phyloP scores from a whole-genome alignment of 2,888 invertebrate genomes.

The Polydesmus complanatus region DNA sequence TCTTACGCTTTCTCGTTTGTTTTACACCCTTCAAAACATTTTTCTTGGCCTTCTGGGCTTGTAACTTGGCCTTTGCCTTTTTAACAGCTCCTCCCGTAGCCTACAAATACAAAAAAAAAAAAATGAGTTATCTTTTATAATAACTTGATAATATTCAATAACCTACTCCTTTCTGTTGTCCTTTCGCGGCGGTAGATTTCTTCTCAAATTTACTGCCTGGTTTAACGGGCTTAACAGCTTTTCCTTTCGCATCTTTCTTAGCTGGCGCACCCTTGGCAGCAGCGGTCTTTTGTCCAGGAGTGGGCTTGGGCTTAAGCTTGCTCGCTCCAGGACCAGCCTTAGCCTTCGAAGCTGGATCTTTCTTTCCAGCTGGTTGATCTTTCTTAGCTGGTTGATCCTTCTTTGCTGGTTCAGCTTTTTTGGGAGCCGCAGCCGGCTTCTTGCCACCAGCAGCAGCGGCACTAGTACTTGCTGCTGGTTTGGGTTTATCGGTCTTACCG shows the following conservation, averaged over 20 bases:
- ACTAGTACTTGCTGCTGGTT: constrained; percentile 31
- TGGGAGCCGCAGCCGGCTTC: constrained; percentile 23
- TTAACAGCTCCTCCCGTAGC: constrained; percentile 5
- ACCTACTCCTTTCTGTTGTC: constrained; percentile 46
- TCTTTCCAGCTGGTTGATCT: neutral
- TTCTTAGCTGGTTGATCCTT: constrained; percentile 30
- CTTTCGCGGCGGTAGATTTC: constrained; percentile 40
- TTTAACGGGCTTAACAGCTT: neutral
- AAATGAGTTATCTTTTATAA: neutral
- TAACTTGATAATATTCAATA: constrained; percentile 16
- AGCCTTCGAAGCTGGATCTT: neutral
- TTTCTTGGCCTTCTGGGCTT: constrained; percentile 66
- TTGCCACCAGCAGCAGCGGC: constrained; percentile 30
- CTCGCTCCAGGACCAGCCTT: neutral
- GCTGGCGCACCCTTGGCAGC: neutral
- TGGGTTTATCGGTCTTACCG: constrained; percentile 20
- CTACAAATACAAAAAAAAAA: neutral
- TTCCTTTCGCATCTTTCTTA: constrained; percentile 1
- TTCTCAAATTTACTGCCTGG: constrained; percentile 5
- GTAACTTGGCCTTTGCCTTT: constrained; percentile 18
- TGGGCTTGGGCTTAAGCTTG: constrained; percentile 28
- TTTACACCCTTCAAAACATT: constrained; percentile 85
- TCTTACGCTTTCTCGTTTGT: constrained; percentile 73
- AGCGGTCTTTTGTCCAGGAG: constrained; percentile 24
- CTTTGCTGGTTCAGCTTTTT: constrained; percentile 35